Evolutionary conservation across 2,113 vertebrate species (phyloP), one percentile per base, ranked within the genome.

Genomic region (Eidolon helvum): DNA sequence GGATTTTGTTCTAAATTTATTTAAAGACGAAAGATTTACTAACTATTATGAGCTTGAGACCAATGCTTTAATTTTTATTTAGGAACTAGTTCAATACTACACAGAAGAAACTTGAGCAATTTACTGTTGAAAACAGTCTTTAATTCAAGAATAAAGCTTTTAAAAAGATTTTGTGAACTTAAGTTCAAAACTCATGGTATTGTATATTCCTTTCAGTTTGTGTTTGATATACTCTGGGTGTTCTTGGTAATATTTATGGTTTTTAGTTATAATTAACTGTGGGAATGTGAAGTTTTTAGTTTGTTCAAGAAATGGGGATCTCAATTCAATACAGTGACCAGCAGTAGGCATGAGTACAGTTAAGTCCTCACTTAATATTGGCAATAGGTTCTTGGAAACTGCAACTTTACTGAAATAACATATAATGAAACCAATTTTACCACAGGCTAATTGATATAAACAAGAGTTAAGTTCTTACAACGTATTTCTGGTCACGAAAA

Each of bases 21-120:
- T 53, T 53, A 92, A 91, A 92, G n/a, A 96, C 6, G 66, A 30
- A 79, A 66, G 68, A 94, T 68, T 75, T 26, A 71, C 45, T 33
- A 66, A 59, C 26, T 53, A 78, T 40, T 40, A 94, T 33, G 5
- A 15, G 33, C 57, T 90, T 91, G 59, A 96, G 53, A 93, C 7
- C 26, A 85, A 72, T 89, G 91, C 59, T 84, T 90, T 33, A 71
- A 40, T 89, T 96, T 96, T 77, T 86, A 55, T 82, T 63, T 88
- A 90, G 61, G 57, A 63, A 86, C 48, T 85, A 57, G 43, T 89
- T 87, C 82, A 92, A 55, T 28, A 40, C 7, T 63, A 90, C 45
- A 90, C 10, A 68, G 74, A 82, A 96, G 59, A 87, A 79, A 88
- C 68, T 38, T 61, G 75, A 96, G 55, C 33, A 82, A 68, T 90